Conservation (phyloP, 1,140 invertebrate genomes). For the Telenomus remus region DNA sequence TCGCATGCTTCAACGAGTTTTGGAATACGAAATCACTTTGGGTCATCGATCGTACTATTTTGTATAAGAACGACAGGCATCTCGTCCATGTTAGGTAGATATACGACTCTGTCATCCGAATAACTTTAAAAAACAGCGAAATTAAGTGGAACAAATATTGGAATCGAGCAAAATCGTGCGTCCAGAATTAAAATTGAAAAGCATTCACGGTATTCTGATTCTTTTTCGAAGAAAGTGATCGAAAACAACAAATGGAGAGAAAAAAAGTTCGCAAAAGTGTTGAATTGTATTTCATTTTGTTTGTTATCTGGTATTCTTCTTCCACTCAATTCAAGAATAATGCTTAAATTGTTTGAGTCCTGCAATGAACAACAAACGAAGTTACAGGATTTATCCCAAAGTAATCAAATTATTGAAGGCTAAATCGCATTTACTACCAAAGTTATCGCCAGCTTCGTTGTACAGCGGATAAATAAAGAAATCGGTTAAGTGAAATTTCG, state of each 20-base stretch:
- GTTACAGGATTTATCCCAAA: constrained; percentile 35
- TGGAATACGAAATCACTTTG: constrained; percentile 56
- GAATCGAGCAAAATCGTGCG: background rate
- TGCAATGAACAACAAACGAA: constrained; percentile 28
- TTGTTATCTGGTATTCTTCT: too few species aligned
- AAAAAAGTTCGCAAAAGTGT: too few species aligned
- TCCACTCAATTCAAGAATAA: constrained; percentile 32
- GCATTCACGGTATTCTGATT: too few species aligned
- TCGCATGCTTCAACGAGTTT: constrained; percentile 47
- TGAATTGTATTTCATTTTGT: too few species aligned
- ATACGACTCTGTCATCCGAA: constrained; percentile 31
- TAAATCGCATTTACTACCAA: constrained; percentile 28
- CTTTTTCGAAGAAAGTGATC: too few species aligned
- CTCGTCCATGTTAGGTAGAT: constrained; percentile 37
- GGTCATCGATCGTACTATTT: constrained; percentile 58
- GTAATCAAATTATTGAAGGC: constrained; percentile 32
- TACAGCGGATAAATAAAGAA: constrained; percentile 28
- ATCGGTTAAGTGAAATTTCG: constrained; percentile 26
- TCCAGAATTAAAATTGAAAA: too few species aligned
- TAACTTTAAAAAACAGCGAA: constrained; percentile 18
- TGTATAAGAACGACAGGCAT: constrained; percentile 41
- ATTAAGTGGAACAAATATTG: constrained; percentile 21
- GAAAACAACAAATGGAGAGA: too few species aligned
- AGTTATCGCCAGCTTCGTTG: constrained; percentile 27
- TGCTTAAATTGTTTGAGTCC: constrained; percentile 15